These are phyloP conservation scores for Fragum whitleyi DNA, from an alignment of 2,888 invertebrate species.

Conservation along the genomic window DNA sequence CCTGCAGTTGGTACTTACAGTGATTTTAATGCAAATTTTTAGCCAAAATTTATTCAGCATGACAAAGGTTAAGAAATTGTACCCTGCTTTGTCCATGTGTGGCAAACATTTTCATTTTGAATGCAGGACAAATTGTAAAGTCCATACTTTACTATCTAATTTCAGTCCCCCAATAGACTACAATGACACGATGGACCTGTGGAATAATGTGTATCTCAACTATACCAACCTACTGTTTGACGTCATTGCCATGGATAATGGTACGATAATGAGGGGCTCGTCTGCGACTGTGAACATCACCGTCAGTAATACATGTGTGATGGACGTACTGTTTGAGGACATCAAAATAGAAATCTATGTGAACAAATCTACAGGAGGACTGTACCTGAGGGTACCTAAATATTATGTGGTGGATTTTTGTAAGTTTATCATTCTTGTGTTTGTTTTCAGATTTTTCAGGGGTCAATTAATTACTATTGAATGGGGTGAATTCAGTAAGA, in stretches of 20 bases:
- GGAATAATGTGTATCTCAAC: constrained; percentile 69
- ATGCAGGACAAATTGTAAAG: too few species aligned
- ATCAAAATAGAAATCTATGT: constrained; percentile 68
- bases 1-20: too few species aligned
- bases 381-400: constrained; percentile 73
- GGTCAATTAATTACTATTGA: too few species aligned
- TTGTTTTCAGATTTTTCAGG: too few species aligned
- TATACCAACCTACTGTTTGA: constrained; percentile 71
- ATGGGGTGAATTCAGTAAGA: too few species aligned
- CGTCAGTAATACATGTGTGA: constrained; percentile 78
- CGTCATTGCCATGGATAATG: constrained; percentile 76
- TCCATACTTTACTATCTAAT: background rate
- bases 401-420: constrained; percentile 76
- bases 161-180: constrained; percentile 71
- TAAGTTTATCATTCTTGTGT: constrained; percentile 66
- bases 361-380: constrained; percentile 69
- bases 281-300: constrained; percentile 68
- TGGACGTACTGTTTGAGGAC: constrained; percentile 73
- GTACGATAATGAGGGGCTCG: constrained; percentile 75
- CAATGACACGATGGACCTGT: constrained; percentile 67
- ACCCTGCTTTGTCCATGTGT: too few species aligned
- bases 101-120: too few species aligned
- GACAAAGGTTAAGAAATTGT: too few species aligned
- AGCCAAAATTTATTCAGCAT: too few species aligned
- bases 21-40: too few species aligned